phyloP scores from a whole-genome alignment of 2,797 vertebrate genomes.

The Neopelma chrysocephalum region DNA sequence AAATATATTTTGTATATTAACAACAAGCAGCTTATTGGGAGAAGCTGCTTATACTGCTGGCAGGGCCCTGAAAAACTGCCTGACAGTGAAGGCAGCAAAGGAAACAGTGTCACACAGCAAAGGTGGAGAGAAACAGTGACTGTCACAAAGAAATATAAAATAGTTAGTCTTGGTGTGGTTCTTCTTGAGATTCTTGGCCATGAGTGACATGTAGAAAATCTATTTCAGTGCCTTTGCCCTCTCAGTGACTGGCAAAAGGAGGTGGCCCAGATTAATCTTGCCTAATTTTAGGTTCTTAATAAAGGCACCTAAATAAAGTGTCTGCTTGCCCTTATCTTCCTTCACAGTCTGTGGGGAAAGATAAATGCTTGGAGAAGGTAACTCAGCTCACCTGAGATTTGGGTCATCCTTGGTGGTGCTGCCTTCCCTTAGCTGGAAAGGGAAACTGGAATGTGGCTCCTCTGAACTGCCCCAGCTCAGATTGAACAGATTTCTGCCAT shows the following conservation, averaged over 20 bases:
- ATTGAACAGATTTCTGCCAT: background rate
- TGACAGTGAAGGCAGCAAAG: background rate
- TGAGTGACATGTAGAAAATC: background rate
- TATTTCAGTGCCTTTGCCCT: background rate
- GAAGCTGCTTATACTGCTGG: background rate
- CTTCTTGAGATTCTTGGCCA: background rate
- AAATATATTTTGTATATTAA: background rate
- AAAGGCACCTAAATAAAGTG: constrained; percentile 13
- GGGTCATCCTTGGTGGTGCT: background rate
- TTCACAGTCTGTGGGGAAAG: background rate
- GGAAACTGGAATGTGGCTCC: background rate
- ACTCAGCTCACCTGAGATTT: background rate
- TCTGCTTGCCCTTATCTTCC: background rate
- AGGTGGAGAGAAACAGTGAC: background rate
- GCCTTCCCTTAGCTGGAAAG: background rate
- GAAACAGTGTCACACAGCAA: background rate
- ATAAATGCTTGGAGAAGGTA: background rate
- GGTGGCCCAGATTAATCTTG: constrained; percentile 27
- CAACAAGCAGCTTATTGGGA: constrained; percentile 3
- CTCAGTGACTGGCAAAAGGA: background rate
- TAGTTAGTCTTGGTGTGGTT: background rate
- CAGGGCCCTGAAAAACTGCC: background rate
- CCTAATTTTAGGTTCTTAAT: constrained; percentile 54
- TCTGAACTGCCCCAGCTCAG: background rate
- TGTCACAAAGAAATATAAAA: background rate